phyloP scores from a whole-genome alignment of 2,113 vertebrate genomes.

The Polypterus bichir region DNA sequence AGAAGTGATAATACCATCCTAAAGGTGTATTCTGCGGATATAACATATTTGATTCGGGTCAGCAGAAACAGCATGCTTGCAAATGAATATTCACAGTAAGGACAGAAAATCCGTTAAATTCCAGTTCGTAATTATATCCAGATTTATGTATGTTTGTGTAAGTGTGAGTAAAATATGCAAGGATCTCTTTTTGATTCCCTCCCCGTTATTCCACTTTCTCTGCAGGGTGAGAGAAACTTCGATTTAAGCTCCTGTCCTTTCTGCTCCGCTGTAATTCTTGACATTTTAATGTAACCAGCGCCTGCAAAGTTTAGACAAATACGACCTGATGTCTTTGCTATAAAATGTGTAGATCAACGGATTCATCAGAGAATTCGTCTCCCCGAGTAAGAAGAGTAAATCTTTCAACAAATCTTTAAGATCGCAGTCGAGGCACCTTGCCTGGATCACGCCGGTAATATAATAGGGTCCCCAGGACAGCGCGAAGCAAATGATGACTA shows the following conservation, averaged over 20 bases:
- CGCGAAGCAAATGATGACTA: constrained; percentile 21
- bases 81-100: too few relatives aligned
- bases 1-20: too few relatives aligned
- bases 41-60: too few relatives aligned
- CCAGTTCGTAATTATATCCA: too few relatives aligned
- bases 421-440: constrained; percentile 22
- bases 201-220: background rate
- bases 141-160: too few relatives aligned
- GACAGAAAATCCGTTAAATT: too few relatives aligned
- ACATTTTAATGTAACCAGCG: background rate
- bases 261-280: background rate
- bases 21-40: too few relatives aligned
- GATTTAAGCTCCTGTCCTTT: background rate
- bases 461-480: constrained; percentile 28
- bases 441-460: constrained; percentile 22
- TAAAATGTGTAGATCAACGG: constrained; percentile 23
- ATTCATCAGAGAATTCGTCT: constrained; percentile 25
- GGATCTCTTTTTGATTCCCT: background rate
- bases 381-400: constrained; percentile 19
- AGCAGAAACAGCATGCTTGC: too few relatives aligned
- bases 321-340: constrained; percentile 20
- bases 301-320: constrained; percentile 15
- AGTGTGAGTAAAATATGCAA: too few relatives aligned
- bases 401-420: constrained; percentile 15
- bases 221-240: background rate